These are phyloP conservation scores for Chesias legatella DNA, from an alignment of 2,888 invertebrate genomes.

Conservation along the genomic window DNA sequence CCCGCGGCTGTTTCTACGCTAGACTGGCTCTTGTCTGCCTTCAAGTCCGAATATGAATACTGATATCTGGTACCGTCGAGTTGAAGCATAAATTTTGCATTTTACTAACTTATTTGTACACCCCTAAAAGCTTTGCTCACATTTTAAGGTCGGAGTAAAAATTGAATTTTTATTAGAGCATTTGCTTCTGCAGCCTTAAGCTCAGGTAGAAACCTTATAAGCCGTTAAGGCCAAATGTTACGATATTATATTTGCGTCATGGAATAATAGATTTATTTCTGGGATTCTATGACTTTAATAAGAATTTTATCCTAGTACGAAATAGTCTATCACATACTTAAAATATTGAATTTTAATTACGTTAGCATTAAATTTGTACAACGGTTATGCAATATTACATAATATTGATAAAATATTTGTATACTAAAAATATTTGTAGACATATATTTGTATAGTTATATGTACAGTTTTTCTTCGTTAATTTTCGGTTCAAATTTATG, in stretches of 20 bases:
- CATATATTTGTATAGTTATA: too few species aligned
- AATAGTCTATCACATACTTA: too few species aligned
- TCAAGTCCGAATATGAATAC: slow-evolving; percentile 17
- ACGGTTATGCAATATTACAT: too few species aligned
- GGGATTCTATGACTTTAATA: slow-evolving; percentile 1
- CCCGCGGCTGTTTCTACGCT: slow-evolving; percentile 39
- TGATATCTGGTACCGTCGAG: slow-evolving; percentile 23
- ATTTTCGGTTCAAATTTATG: too few species aligned
- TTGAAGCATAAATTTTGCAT: slow-evolving; percentile 36
- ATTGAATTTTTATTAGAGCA: slow-evolving; percentile 27
- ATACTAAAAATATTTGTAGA: too few species aligned
- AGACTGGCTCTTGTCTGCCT: slow-evolving; percentile 43
- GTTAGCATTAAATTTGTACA: too few species aligned
- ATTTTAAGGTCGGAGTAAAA: slow-evolving; percentile 18
- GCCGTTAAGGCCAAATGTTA: slow-evolving; percentile 30
- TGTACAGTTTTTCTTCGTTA: too few species aligned
- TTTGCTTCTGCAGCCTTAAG: slow-evolving; percentile 21
- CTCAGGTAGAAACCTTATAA: slow-evolving; percentile 29
- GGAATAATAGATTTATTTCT: slow-evolving; percentile 28
- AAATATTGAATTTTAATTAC: too few species aligned
- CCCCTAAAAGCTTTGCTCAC: slow-evolving; percentile 28
- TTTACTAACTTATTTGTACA: slow-evolving; percentile 32
- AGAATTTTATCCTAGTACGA: too few species aligned
- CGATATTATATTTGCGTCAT: slow-evolving; percentile 29
- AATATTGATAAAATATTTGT: too few species aligned